Evolutionary conservation across 2,113 vertebrate genomes (phyloP), one percentile per base, ranked within the genome.

Genomic region (Apus apus): DNA sequence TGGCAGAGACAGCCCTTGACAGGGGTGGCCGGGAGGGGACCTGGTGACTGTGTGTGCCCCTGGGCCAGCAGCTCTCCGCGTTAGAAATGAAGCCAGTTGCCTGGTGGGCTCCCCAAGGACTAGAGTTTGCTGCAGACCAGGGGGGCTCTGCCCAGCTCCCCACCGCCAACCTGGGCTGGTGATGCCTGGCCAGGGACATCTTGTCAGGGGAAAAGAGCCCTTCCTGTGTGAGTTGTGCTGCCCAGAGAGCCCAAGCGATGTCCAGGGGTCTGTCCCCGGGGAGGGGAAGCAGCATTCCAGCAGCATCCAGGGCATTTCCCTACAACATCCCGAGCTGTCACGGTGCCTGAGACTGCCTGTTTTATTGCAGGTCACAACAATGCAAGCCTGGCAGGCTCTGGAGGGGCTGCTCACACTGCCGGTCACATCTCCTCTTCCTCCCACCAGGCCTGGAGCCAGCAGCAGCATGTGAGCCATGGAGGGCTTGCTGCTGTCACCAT

Each of bases 371-470:
- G 53, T 64, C 71, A 78, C 76, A 83, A 18, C 56, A 68, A 68
- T 27, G n/a, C 7, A 29, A 51, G 32, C 36, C 64, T 73, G 67
- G 67, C 46, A 67, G 70, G 62, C 79, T 88, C 82, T 88, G 54
- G 16, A 71, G 82, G 45, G n/a, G 51, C 78, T 76, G 74, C 50
- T 94, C 45, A 61, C 74, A 53, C 57, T n/a, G 85, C 85, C 62
- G 1, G 1, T 43, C 90, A 43, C 72, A 14, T 56, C 30, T 43
- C 56, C 15, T 40, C 56, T 48, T 60, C 65, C 34, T 79, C 51
- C 56, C 5, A 1, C 51, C 0, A 0, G 9, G 10, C 70, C 26
- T 2, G 1, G 43, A 81, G 40, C 56, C 51, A 68, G 8, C 1
- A 1, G 19, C 17, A 38, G 51, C 8, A 18, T 57, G 46, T n/a